Conservation (phyloP, 2,797 vertebrate species). For the Lithobates pipiens region DNA sequence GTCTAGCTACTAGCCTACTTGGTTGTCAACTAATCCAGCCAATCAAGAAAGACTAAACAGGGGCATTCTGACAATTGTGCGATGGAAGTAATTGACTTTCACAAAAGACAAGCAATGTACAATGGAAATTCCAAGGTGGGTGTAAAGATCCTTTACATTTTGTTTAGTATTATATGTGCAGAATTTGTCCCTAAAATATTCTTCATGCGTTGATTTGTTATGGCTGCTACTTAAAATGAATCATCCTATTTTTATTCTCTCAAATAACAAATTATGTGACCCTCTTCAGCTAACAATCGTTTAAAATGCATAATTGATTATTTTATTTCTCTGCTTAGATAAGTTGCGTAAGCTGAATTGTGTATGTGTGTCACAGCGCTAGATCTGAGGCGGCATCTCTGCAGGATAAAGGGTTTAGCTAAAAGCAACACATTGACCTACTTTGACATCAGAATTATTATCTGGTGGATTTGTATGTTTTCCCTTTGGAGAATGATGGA, state of each 20-base stretch:
- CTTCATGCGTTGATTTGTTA: too few species aligned
- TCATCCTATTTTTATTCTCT: background rate
- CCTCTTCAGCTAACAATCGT: background rate
- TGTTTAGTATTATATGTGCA: too few species aligned
- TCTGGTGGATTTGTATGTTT: conserved; percentile 45
- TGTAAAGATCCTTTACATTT: too few species aligned
- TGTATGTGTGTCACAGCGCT: conserved; percentile 37
- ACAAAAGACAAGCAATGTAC: too few species aligned
- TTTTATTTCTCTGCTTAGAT: background rate
- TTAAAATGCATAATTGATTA: background rate
- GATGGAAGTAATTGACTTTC: too few species aligned
- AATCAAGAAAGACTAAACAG: too few species aligned
- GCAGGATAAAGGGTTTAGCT: conserved; percentile 53
- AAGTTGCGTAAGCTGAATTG: conserved; percentile 4
- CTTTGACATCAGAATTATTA: conserved; percentile 54
- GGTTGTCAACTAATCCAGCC: too few species aligned
- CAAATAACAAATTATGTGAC: too few species aligned
- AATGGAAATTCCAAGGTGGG: too few species aligned
- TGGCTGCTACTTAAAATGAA: background rate
- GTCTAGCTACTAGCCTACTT: too few species aligned
- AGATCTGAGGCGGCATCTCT: conserved; percentile 25
- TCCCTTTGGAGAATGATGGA: conserved; percentile 17
- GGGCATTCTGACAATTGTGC: too few species aligned
- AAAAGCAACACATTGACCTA: conserved; percentile 59
- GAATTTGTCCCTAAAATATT: too few species aligned